phyloP scores from a whole-genome alignment of 2,888 invertebrate species.

The Eupithecia subumbrata region DNA sequence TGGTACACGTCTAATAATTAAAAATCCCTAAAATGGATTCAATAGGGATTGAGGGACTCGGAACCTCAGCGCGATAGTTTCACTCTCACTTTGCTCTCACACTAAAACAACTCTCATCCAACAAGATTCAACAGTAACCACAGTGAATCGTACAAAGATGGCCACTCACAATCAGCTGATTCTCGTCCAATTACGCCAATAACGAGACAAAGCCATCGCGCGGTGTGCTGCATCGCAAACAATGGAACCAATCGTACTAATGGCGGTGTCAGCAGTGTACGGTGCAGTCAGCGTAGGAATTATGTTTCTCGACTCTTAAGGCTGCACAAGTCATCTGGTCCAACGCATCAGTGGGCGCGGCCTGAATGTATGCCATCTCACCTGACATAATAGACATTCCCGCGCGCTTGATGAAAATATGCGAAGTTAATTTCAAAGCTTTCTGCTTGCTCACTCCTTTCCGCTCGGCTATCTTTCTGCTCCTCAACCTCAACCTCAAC shows the following conservation, averaged over 20 bases:
- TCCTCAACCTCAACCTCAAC: too few species aligned
- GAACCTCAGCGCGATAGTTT: neutral
- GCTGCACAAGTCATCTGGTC: too few species aligned
- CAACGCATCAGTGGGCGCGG: too few species aligned
- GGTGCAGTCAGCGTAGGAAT: neutral
- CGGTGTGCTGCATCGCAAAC: slow-evolving; percentile 52
- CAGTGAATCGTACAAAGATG: neutral
- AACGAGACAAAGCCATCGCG: slow-evolving; percentile 22
- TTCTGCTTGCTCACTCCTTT: too few species aligned
- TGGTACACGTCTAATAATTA: too few species aligned
- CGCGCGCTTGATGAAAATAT: too few species aligned
- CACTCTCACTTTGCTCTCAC: neutral
- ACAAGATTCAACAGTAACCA: neutral
- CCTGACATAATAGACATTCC: too few species aligned
- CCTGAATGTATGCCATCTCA: too few species aligned
- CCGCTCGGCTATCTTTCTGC: too few species aligned
- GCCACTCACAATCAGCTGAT: slow-evolving; percentile 5
- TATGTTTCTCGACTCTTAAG: neutral
- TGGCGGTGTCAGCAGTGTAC: slow-evolving; percentile 44
- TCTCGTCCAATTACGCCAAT: slow-evolving; percentile 14
- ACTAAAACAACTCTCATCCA: neutral
- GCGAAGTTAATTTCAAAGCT: too few species aligned
- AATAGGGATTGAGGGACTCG: neutral
- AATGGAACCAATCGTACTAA: slow-evolving; percentile 64
- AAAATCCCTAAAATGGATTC: neutral